Conservation (phyloP, 1,140 invertebrate species). For the Brachionus plicatilis region DNA sequence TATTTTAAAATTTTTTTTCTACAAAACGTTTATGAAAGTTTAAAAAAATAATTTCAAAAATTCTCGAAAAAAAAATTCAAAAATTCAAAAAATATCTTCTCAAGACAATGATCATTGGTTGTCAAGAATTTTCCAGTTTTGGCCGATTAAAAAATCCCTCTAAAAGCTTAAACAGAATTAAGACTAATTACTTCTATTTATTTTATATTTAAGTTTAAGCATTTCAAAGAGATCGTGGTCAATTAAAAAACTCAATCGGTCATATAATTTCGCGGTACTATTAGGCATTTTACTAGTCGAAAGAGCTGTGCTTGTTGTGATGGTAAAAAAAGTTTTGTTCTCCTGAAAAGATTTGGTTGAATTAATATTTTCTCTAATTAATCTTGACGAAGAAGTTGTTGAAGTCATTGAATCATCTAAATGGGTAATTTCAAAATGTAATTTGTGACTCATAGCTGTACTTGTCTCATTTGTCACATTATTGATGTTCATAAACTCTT, state of each 20-base stretch:
- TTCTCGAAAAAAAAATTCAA: no score
- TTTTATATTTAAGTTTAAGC: background rate
- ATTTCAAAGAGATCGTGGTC: slow-evolving; percentile 25
- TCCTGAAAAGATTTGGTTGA: background rate
- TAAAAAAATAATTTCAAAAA: no score
- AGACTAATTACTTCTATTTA: background rate
- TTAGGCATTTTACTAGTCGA: background rate
- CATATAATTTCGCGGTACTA: background rate
- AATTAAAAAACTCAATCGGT: slow-evolving; percentile 15
- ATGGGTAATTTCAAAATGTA: slow-evolving; percentile 8
- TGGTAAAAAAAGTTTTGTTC: background rate
- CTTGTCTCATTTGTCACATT: background rate
- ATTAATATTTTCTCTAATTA: background rate
- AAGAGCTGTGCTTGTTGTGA: background rate
- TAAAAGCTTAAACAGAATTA: background rate
- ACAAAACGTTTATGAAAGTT: no score
- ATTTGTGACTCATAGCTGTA: background rate
- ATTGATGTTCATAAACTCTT: background rate
- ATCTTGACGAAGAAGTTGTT: background rate
- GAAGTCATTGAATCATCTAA: background rate
- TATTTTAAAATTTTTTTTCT: no score
- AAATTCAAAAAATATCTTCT: no score
- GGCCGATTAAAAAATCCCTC: background rate
- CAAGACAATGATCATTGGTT: no score
- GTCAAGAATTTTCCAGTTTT: no score